phyloP scores from a whole-genome alignment of 2,113 vertebrate species.

The Sciurus niger region DNA sequence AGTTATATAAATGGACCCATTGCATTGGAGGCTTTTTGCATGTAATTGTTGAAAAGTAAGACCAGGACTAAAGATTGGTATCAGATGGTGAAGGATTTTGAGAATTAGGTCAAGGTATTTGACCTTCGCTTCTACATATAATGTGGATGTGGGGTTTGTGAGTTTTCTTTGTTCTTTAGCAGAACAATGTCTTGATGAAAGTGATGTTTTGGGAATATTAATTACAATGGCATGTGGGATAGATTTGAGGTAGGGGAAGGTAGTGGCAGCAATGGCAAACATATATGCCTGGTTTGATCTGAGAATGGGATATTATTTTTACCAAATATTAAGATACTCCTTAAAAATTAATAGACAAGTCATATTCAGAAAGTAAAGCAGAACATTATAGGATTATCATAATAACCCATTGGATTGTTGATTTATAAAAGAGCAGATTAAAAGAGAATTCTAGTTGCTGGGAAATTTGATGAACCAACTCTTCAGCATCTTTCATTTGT shows the following conservation, averaged over 20 bases:
- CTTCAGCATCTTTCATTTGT: constrained; percentile 10
- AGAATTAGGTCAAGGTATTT: constrained; percentile 60
- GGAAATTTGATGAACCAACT: not conserved
- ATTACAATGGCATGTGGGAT: not conserved
- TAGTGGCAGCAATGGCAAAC: not conserved
- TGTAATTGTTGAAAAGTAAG: constrained; percentile 1
- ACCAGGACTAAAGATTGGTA: constrained; percentile 12
- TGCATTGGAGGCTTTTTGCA: not conserved
- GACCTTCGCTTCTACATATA: not conserved
- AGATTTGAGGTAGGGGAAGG: not conserved
- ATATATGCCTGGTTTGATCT: constrained; percentile 12
- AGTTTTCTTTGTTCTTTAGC: not conserved
- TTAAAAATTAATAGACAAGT: not conserved
- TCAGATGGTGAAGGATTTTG: constrained; percentile 35
- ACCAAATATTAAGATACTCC: not conserved
- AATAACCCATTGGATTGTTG: not conserved
- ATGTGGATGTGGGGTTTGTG: not conserved
- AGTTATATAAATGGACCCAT: not conserved
- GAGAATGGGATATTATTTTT: constrained; percentile 44
- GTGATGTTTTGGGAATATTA: constrained; percentile 39
- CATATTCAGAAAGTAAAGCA: not conserved
- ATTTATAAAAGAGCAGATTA: not conserved
- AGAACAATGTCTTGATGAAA: constrained; percentile 52
- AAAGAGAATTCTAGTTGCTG: not conserved
- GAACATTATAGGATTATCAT: not conserved